Evolutionary conservation across 2,888 invertebrate species (phyloP).

Genomic region (Aplocera efformata): DNA sequence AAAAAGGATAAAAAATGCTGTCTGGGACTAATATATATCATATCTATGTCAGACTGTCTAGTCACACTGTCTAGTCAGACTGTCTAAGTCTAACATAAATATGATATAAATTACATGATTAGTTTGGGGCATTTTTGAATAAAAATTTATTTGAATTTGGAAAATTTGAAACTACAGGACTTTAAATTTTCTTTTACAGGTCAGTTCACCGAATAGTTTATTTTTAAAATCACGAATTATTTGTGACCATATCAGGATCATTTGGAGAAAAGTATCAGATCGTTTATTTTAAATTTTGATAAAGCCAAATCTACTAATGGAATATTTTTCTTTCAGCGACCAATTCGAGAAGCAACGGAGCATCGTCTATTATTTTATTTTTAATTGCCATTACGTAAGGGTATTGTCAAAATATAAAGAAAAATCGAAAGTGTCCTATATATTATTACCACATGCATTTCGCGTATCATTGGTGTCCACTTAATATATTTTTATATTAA

Average conservation of each 20-base stretch:
- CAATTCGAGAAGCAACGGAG: constrained; percentile 37
- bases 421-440: too few relatives aligned
- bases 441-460: too few relatives aligned
- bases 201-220: constrained; percentile 32
- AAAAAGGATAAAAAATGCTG: too few relatives aligned
- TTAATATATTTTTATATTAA: too few relatives aligned
- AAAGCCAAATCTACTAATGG: constrained; percentile 43
- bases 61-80: too few relatives aligned
- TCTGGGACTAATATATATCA: too few relatives aligned
- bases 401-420: constrained; percentile 16
- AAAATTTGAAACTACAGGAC: constrained; percentile 43
- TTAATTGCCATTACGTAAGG: constrained; percentile 36
- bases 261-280: constrained; percentile 18
- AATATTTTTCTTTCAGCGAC: constrained; percentile 53
- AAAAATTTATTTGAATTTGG: too few relatives aligned
- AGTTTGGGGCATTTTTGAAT: too few relatives aligned
- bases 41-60: too few relatives aligned
- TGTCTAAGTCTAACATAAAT: too few relatives aligned
- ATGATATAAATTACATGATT: too few relatives aligned
- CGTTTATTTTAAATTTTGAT: constrained; percentile 2
- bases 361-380: constrained; percentile 30
- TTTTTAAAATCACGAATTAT: constrained; percentile 19
- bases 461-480: too few relatives aligned
- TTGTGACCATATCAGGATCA: constrained; percentile 10
- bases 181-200: constrained; percentile 50